A percentile compares a stretch with the other conserved stretches of the same genome.
phyloP scores from a whole-genome alignment of 2,888 invertebrate genomes.

The Synergus laeviventris region DNA sequence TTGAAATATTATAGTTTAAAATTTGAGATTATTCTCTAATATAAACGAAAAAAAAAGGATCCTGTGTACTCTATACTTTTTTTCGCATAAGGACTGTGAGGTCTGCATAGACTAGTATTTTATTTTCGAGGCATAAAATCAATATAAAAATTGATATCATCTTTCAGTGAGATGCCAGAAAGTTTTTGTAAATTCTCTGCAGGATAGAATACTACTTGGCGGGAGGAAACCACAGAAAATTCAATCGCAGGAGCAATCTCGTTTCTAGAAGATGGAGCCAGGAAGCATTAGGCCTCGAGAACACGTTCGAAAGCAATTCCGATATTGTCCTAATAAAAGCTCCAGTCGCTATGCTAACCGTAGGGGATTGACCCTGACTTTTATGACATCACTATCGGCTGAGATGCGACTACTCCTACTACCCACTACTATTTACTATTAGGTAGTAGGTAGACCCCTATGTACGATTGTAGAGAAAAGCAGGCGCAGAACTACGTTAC shows the following conservation, averaged over 20 bases:
- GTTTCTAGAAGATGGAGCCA: constrained; percentile 43
- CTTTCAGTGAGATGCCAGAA: neutral
- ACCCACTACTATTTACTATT: neutral
- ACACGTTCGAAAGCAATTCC: constrained; percentile 60
- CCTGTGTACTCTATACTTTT: no score
- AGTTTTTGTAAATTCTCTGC: neutral
- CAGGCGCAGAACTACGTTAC: constrained; percentile 10
- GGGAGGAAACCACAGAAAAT: constrained; percentile 57
- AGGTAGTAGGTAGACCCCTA: neutral
- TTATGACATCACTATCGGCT: constrained; percentile 60
- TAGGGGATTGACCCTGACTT: constrained; percentile 76
- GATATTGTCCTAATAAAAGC: constrained; percentile 62
- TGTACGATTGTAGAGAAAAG: neutral
- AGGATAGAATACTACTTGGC: constrained; percentile 15
- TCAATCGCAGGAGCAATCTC: constrained; percentile 61
- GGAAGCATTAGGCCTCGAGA: constrained; percentile 57
- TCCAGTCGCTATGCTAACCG: constrained; percentile 60
- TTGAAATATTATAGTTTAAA: no score
- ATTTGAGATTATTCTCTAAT: no score
- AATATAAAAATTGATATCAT: neutral
- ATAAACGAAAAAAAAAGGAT: no score
- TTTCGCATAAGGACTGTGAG: no score
- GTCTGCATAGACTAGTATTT: no score
- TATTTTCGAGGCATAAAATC: neutral
- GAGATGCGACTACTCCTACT: neutral